Conservation (phyloP, 2,888 invertebrate species). For the Eristalinus sepulchralis region DNA sequence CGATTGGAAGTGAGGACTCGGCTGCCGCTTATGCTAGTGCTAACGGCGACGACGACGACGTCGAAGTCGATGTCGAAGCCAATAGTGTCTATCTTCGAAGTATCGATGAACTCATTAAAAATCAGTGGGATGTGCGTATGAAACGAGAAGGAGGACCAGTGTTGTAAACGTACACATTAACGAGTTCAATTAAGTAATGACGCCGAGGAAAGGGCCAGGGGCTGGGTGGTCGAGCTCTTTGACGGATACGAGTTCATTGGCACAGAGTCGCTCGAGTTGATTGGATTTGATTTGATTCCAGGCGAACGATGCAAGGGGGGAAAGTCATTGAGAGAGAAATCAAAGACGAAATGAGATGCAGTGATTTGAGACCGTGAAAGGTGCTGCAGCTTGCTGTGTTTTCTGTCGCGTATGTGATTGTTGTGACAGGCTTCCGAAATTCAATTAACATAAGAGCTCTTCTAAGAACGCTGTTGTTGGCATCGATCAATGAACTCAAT, state of each 20-base stretch:
- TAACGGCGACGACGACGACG: neutral
- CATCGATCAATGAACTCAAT: too few species aligned
- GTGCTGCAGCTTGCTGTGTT: constrained; percentile 13
- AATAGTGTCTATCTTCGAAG: constrained; percentile 55
- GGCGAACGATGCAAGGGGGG: neutral
- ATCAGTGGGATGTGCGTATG: constrained; percentile 42
- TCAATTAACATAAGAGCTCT: neutral
- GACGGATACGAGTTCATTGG: constrained; percentile 52
- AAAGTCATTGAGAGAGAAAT: constrained; percentile 14
- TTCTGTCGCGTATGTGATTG: neutral
- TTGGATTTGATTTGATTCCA: constrained; percentile 54
- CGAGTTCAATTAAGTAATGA: constrained; percentile 69
- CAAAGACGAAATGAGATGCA: constrained; percentile 14
- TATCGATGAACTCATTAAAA: constrained; percentile 70
- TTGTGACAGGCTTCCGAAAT: constrained; percentile 3
- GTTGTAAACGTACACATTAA: constrained; percentile 55
- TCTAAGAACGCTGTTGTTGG: neutral
- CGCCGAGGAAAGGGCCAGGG: constrained; percentile 37
- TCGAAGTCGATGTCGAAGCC: constrained; percentile 18
- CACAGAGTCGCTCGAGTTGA: constrained; percentile 47
- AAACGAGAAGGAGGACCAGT: neutral
- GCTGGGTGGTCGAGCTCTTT: constrained; percentile 24
- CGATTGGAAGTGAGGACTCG: neutral
- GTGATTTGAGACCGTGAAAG: constrained; percentile 33
- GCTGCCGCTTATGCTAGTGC: constrained; percentile 29